Conservation (phyloP, 2,888 invertebrate genomes). For the Chorisops tibialis region DNA sequence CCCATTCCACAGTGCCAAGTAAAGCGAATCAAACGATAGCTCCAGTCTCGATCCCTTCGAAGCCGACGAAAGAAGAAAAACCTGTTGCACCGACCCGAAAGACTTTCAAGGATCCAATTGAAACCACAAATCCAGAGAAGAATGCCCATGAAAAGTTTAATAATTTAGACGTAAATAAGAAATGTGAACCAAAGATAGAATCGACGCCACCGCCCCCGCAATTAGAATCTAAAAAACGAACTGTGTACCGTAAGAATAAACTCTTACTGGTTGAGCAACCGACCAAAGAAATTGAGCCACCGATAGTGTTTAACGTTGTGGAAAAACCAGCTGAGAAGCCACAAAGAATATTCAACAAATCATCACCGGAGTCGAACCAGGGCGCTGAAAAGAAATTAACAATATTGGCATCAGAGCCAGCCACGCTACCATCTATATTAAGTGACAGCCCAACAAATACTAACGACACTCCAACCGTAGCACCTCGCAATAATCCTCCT, state of each 20-base stretch:
- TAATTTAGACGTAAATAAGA: conserved; percentile 22
- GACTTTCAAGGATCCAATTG: conserved; percentile 5
- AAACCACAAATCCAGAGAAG: conserved; percentile 3
- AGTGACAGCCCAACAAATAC: conserved; percentile 10
- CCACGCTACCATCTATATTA: conserved; percentile 5
- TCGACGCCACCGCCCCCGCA: conserved; percentile 27
- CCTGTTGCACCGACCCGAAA: conserved; percentile 30
- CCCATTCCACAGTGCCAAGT: neutral
- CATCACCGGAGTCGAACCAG: conserved; percentile 20
- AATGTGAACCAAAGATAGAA: neutral
- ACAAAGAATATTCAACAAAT: neutral
- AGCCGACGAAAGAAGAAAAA: conserved; percentile 31
- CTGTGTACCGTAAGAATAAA: conserved; percentile 34
- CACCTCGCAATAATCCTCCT: conserved; percentile 34
- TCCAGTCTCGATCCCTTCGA: neutral
- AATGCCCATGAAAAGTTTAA: neutral
- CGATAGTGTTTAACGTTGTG: neutral
- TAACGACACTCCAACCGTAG: conserved; percentile 3
- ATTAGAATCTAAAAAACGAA: conserved; percentile 27
- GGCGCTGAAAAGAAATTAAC: neutral
- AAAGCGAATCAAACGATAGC: conserved; percentile 4
- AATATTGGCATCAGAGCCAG: neutral
- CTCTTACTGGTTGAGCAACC: conserved; percentile 19
- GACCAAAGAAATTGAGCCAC: neutral
- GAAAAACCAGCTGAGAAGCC: neutral